phyloP scores from a whole-genome alignment of 2,113 vertebrate species.

The Leucopsar rothschildi region DNA sequence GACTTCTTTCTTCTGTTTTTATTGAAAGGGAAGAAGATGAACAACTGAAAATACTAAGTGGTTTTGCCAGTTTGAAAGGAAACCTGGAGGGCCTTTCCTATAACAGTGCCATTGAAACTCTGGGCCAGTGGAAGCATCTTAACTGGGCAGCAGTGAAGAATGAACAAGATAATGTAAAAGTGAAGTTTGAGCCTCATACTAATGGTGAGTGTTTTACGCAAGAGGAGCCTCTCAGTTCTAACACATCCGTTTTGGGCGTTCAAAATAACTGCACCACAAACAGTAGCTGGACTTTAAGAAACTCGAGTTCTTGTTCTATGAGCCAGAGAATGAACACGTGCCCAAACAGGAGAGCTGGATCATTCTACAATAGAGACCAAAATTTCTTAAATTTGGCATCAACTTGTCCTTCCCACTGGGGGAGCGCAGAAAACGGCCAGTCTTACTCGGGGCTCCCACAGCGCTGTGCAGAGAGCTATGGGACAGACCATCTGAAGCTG shows the following conservation, averaged over 20 bases:
- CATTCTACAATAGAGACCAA: constrained; percentile 73
- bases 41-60: constrained; percentile 46
- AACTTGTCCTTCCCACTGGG: constrained; percentile 66
- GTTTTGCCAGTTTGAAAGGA: constrained; percentile 67
- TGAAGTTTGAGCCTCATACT: constrained; percentile 61
- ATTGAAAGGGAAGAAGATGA: constrained; percentile 67
- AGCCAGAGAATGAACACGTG: constrained; percentile 63
- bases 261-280: constrained; percentile 72
- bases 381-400: constrained; percentile 67
- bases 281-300: constrained; percentile 69
- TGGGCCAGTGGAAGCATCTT: constrained; percentile 72
- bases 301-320: constrained; percentile 45
- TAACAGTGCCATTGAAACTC: constrained; percentile 67
- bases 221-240: constrained; percentile 73
- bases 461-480: constrained; percentile 69
- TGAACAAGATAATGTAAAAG: constrained; percentile 71
- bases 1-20: not conserved
- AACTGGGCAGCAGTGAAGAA: constrained; percentile 78
- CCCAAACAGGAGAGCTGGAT: constrained; percentile 70
- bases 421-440: constrained; percentile 69
- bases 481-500: constrained; percentile 74
- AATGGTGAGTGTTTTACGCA: constrained; percentile 69
- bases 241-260: constrained; percentile 63
- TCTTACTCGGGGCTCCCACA: constrained; percentile 68
- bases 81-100: constrained; percentile 69